Percentiles rank a stretch among this genome's conserved stretches.
These are phyloP conservation scores for Xyrauchen texanus DNA, from an alignment of 2,113 vertebrate species.

Conservation along the genomic window DNA sequence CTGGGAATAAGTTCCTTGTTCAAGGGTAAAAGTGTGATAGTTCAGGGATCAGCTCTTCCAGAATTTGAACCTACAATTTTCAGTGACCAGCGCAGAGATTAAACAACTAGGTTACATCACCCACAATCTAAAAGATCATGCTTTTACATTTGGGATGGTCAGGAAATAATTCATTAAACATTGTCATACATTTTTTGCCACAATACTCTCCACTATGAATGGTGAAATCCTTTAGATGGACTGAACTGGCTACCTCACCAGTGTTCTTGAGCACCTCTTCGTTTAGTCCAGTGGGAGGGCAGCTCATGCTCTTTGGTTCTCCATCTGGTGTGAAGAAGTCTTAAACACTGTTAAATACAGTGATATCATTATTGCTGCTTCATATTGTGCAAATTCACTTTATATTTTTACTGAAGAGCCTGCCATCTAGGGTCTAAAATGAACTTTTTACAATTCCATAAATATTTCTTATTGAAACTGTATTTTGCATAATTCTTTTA, in stretches of 20 bases:
- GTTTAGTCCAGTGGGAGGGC: constrained; percentile 80
- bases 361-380: no score
- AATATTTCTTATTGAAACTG: no score
- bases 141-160: no score
- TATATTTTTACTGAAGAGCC: background rate
- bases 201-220: constrained; percentile 77
- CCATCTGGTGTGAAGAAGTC: constrained; percentile 89
- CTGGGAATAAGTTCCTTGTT: no score
- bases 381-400: background rate
- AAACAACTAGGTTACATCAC: background rate
- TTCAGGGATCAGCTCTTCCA: background rate
- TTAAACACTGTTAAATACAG: constrained; percentile 16
- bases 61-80: no score
- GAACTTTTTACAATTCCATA: no score
- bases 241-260: constrained; percentile 84
- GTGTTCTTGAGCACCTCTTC: constrained; percentile 84
- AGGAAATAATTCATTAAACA: background rate
- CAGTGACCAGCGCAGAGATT: background rate
- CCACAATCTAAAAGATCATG: no score
- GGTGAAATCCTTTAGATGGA: constrained; percentile 85
- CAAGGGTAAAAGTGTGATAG: no score
- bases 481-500: no score
- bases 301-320: constrained; percentile 85
- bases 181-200: no score
- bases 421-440: background rate